Percentiles rank a stretch among this genome's conserved stretches.
These are phyloP conservation scores for Osedax frankpressi DNA, from an alignment of 2,888 invertebrate genomes.

Conservation along the genomic window DNA sequence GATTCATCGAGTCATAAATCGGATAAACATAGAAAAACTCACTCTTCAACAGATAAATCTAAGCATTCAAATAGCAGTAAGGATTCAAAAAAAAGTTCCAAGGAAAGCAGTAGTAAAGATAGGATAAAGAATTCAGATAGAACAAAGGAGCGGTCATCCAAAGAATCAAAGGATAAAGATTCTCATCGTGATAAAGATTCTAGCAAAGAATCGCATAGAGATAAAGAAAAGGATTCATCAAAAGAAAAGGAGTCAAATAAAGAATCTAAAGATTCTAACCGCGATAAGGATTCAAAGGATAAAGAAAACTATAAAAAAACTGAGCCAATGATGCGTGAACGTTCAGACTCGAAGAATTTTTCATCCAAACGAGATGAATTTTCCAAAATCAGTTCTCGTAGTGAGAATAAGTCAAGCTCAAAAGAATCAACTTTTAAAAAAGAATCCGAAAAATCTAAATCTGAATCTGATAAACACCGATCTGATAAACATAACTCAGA, in stretches of 20 bases:
- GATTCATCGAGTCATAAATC: background rate
- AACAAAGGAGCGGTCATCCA: too few relatives aligned
- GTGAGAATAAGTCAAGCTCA: background rate
- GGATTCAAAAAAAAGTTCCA: too few relatives aligned
- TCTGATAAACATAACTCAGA: background rate
- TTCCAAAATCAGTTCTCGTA: background rate
- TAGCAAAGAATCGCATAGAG: background rate
- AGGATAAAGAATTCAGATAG: background rate
- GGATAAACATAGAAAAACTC: background rate
- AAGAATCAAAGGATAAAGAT: background rate
- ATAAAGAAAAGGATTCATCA: background rate
- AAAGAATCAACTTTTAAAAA: background rate
- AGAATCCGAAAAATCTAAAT: background rate
- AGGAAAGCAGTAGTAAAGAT: background rate
- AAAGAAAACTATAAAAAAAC: background rate
- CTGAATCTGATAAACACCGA: background rate
- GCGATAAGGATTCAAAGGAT: background rate
- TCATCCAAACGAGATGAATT: background rate
- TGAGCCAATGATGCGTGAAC: background rate
- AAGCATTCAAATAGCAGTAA: background rate
- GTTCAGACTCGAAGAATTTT: background rate
- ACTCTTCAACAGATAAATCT: background rate
- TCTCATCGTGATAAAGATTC: background rate
- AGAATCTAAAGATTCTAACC: background rate
- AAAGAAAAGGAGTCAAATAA: constrained; percentile 4